Percentiles rank a stretch among this genome's conserved stretches.
Evolutionary conservation across 2,113 vertebrate species (phyloP).

Genomic region (Pelecanus crispus): DNA sequence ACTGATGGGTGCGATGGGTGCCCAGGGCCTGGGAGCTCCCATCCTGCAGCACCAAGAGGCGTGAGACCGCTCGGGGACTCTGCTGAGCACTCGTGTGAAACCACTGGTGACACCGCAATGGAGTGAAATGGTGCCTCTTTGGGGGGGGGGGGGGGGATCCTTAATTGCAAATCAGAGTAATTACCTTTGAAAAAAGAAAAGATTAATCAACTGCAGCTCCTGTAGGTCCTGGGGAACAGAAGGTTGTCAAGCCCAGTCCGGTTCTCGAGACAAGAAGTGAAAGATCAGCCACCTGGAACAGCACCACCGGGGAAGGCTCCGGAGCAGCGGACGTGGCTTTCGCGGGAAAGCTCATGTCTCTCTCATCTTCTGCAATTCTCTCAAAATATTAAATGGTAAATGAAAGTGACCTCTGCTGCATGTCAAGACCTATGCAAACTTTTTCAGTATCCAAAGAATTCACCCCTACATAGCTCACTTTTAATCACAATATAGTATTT

Average conservation of each 20-base stretch:
- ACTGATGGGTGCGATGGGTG: neutral
- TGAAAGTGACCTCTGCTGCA: neutral
- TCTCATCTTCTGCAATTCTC: neutral
- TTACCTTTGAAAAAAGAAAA: neutral
- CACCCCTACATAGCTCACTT: neutral
- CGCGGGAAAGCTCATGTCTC: neutral
- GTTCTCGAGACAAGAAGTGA: neutral
- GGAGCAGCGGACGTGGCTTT: neutral
- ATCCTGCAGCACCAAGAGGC: neutral
- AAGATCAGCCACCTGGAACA: neutral
- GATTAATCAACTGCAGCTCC: neutral
- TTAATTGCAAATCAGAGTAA: neutral
- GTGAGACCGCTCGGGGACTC: fast-evolving
- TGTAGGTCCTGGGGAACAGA: neutral
- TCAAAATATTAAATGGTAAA: neutral
- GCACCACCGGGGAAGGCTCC: neutral
- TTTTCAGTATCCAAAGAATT: neutral
- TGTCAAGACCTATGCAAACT: neutral
- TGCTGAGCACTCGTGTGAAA: fast-evolving
- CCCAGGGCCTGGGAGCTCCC: neutral
- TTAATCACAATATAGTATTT: neutral
- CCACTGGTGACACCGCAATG: fast-evolving
- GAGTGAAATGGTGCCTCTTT: neutral
- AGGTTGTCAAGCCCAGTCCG: neutral
- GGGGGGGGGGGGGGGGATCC: no score